Base-by-base conservation (phyloP, 2,797 vertebrate genomes). In the Gobio occitaniae region DNA sequence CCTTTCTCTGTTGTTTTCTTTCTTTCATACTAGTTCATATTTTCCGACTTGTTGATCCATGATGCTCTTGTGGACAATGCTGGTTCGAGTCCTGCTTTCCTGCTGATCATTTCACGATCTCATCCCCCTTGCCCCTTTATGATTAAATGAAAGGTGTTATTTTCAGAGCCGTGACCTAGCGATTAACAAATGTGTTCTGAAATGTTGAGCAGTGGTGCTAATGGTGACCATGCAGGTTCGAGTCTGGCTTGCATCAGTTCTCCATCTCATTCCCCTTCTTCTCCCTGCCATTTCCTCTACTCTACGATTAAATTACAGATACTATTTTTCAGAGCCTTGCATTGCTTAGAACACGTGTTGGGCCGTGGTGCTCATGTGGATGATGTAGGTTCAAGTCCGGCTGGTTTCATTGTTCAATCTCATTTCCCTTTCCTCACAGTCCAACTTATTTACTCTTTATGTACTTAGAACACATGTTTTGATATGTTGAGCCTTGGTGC, bases 291-390 rank as follows among this genome's bases (percentile, higher is more conserved):
- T 61, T 61, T 61, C 4, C n/a, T 25, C 50, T 17, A 4, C 48
- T 50, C 56, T 61, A 21, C 10, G 12, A 63, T 97, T 97, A 97
- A 95, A 88, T 78, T 94, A 94, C 1, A 72, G 7, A 3, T 29
- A 4, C 7, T 16, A 3, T 48, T 72, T 25, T 72, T 50, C 7
- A 72, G 7, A 29, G 3, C 44, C 3, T 1, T 16, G n/a, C 29
- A 4, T 7, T 12, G 5, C 4, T 63, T 15, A 32, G 19, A 38
- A 61, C 19, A n/a, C 2, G 12, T 81, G n/a, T 17, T 66, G 15
- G 36, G 63, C 29, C 29, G 17, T 4, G 29, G 29, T 36, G 15
- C 16, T 66, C 32, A 66, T 68, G 3, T 68, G 65, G 16, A 19
- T 9, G 8, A 19, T 68, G 32, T 6, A 36, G 17, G 16, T 68